Conservation (phyloP, 2,888 invertebrate genomes). For the Nephrotoma guestfalica region DNA sequence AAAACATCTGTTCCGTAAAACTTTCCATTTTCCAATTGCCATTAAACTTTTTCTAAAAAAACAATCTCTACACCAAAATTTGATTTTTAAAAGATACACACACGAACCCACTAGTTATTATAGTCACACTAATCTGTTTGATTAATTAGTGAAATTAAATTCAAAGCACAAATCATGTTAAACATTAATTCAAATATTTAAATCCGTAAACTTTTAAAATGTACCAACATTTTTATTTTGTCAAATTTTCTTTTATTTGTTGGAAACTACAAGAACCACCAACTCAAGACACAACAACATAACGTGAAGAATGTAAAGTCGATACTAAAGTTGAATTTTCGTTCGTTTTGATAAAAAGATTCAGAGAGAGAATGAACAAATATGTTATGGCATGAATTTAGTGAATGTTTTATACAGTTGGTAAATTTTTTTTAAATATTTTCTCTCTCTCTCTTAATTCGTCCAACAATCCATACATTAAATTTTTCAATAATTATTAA, state of each 20-base stretch:
- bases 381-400: not conserved
- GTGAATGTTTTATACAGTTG: not conserved
- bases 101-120: not conserved
- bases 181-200: not conserved
- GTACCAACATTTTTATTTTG: not conserved
- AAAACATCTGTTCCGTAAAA: not conserved
- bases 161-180: not conserved
- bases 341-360: not conserved
- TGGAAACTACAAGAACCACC: not conserved
- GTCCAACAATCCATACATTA: too few species aligned
- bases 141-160: not conserved
- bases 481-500: too few species aligned
- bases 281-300: not conserved
- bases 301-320: not conserved
- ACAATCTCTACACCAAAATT: not conserved
- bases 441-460: too few species aligned
- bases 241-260: not conserved
- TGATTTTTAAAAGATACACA: not conserved
- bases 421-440: not conserved
- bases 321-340: not conserved
- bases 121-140: not conserved
- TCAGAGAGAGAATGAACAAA: not conserved
- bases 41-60: not conserved
- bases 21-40: not conserved
- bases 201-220: not conserved